Evolutionary conservation across 2,888 invertebrate genomes (phyloP), one percentile per base, ranked within the genome.

Genomic region (Trichacis sp.): DNA sequence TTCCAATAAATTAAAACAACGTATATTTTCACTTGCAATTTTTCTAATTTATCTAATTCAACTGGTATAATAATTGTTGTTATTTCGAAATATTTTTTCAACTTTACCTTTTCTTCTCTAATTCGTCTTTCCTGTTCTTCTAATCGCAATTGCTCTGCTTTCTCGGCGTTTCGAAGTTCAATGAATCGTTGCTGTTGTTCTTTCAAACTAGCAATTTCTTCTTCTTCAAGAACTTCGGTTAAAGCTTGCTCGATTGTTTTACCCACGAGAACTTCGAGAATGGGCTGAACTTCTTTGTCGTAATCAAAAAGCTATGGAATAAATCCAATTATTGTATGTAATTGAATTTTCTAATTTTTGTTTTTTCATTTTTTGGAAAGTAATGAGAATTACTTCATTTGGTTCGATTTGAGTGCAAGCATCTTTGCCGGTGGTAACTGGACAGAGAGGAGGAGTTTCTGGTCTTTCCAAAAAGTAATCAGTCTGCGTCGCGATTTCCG

Each of bases 161-260:
- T 88, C 84, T 96, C 96, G 12, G 92, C 90, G 74, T 92, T 92
- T 53, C 95, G 88, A 69, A 93, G 86, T 82, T 92, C 89, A 68
- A 87, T 82, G 79, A 90, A 92, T 79, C 90, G 85, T 81, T 91
- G 87, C 83, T 93, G 94, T 80, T 95, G 94, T 78, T 92, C 91
- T 61, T 92, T 88, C 70, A 97, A 86, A 19, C 92, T 89, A 2
- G 92, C 91, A 71, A 96, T 86, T 85, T 97, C 97, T 85, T 97
- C 96, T 83, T 97, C 97, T 83, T 97, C 95, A 73, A 96, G 89
- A 33, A 95, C 94, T 85, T 97, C 97, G 11, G 93, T 88, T 73
- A 97, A 86, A 46, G 95, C 91, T 86, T 96, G 95, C 83, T 97
- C 95, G 62, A 95, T 88, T 63, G 95, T 94, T 85, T 94, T 94